These are phyloP conservation scores for Clostera curtula DNA, from an alignment of 2,888 invertebrate species.

Conservation along the genomic window DNA sequence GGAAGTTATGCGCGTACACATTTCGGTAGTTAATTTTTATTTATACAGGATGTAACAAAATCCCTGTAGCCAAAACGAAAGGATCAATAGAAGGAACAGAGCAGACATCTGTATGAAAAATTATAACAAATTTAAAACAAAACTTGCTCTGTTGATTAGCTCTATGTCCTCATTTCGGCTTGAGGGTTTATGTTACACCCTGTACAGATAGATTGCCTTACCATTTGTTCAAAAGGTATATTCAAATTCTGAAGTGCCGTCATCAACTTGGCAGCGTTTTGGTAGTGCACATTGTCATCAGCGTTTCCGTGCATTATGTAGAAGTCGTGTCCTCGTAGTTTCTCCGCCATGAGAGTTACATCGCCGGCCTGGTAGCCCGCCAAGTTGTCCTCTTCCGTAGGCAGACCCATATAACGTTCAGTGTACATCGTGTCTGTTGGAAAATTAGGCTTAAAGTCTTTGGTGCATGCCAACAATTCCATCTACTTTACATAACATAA, in stretches of 20 bases:
- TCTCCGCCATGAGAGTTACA: constrained; percentile 78
- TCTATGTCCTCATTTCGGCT: not conserved
- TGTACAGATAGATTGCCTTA: constrained; percentile 47
- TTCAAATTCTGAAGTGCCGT: constrained; percentile 81
- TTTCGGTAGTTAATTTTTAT: no score
- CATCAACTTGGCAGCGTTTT: constrained; percentile 86
- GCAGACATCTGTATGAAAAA: no score
- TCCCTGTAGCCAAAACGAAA: no score
- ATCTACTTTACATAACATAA: no score
- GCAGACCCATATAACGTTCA: constrained; percentile 94
- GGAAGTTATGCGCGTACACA: no score
- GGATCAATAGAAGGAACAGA: no score
- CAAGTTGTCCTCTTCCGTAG: constrained; percentile 81
- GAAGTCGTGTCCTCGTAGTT: constrained; percentile 82
- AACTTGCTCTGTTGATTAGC: no score
- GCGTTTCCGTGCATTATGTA: constrained; percentile 93
- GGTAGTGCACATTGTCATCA: constrained; percentile 94
- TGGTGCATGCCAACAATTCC: no score
- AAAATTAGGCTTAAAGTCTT: no score
- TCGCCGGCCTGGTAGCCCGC: constrained; percentile 83
- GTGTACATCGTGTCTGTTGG: constrained; percentile 95
- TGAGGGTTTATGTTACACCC: no score
- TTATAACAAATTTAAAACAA: no score
- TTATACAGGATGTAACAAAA: no score
- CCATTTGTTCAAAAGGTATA: constrained; percentile 90